Percentiles rank a stretch among this genome's conserved stretches.
Evolutionary conservation across 35 echinoderm and acorn worm genomes (phyloP).

Genomic region (Hemicentrotus pulcherrimus): DNA sequence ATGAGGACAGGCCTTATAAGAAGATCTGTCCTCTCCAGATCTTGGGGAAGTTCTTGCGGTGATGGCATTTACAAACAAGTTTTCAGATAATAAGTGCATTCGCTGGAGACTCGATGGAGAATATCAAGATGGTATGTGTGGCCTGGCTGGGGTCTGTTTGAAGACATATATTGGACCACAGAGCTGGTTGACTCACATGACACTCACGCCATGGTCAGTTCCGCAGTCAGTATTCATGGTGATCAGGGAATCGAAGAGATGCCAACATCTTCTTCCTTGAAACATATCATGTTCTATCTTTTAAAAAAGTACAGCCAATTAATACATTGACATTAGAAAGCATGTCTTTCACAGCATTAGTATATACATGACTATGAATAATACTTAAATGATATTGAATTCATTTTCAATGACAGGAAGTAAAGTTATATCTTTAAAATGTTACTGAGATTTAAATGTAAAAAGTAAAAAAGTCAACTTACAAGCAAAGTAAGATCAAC

Average conservation of each 20-base stretch:
- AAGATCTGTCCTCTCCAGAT: no score
- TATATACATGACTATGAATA: background rate
- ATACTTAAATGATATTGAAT: background rate
- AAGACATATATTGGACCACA: no score
- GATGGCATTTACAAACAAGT: background rate
- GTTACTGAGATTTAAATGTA: no score
- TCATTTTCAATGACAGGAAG: no score
- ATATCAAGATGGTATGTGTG: background rate
- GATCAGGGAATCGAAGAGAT: background rate
- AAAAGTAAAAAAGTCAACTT: no score
- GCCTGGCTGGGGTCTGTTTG: no score
- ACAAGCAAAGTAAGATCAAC: no score
- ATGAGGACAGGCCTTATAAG: no score
- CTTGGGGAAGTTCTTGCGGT: background rate
- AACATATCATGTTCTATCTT: background rate
- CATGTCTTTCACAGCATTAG: background rate
- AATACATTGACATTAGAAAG: background rate
- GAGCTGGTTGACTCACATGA: background rate
- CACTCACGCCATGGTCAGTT: background rate
- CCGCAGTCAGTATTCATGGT: background rate
- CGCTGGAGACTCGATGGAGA: background rate
- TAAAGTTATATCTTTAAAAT: no score
- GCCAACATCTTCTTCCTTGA: background rate
- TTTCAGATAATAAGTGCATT: background rate
- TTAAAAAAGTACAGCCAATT: background rate